Conservation (phyloP, 2,797 vertebrate genomes). For the Florisuga fusca region DNA sequence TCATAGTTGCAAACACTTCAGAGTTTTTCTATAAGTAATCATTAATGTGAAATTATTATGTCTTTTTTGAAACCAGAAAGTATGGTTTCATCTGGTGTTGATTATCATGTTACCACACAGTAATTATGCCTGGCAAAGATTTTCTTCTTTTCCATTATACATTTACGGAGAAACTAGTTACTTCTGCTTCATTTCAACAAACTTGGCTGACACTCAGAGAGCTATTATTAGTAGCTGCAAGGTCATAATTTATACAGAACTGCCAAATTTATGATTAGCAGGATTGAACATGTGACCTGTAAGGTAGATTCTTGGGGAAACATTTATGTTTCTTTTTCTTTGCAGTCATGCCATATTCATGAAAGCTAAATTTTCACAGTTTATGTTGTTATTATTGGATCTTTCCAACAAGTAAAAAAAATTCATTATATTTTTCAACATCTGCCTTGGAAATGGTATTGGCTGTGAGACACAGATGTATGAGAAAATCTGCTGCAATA, state of each 20-base stretch:
- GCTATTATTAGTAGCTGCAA: neutral
- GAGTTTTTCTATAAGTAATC: neutral
- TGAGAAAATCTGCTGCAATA: neutral
- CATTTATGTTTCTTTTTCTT: neutral
- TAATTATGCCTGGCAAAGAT: neutral
- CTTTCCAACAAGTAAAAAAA: neutral
- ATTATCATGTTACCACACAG: neutral
- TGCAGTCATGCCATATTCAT: neutral
- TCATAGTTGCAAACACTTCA: neutral
- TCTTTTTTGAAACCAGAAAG: neutral
- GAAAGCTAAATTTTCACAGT: neutral
- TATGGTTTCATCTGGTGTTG: neutral
- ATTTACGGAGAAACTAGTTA: neutral
- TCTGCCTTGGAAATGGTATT: neutral
- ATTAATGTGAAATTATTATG: neutral
- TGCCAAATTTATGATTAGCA: neutral
- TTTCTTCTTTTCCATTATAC: neutral
- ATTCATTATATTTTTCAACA: neutral
- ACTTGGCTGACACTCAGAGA: neutral
- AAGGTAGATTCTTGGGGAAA: neutral
- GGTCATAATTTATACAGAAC: neutral
- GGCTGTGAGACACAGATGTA: neutral
- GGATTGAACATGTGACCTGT: neutral
- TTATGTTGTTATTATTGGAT: neutral
- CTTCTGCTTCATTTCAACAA: constrained; percentile 2